Percentiles rank a stretch among this genome's conserved stretches.
These are phyloP conservation scores for Merodon equestris DNA, from an alignment of 2,888 invertebrate species.

Conservation along the genomic window DNA sequence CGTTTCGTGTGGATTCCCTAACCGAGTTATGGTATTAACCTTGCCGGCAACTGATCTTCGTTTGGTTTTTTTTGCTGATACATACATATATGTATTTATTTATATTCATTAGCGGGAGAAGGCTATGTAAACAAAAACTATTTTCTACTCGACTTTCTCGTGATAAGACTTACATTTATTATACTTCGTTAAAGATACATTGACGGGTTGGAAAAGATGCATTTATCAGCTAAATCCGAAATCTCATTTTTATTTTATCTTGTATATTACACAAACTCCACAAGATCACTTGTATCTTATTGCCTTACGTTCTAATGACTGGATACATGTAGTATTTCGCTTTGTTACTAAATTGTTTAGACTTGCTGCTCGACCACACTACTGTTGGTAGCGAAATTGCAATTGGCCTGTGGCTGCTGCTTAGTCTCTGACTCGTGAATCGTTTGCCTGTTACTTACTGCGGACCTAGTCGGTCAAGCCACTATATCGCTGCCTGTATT, in stretches of 20 bases:
- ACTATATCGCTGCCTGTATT: constrained; percentile 77
- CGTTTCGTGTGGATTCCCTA: no score
- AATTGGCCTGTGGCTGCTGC: constrained; percentile 24
- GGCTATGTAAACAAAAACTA: no score
- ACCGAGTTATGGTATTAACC: no score
- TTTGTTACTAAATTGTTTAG: constrained; percentile 8
- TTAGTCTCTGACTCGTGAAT: constrained; percentile 13
- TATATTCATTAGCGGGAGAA: no score
- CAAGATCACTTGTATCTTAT: background rate
- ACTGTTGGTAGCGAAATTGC: constrained; percentile 26
- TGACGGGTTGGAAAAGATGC: constrained; percentile 41
- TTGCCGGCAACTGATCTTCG: no score
- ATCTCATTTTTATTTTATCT: constrained; percentile 6
- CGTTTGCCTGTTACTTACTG: constrained; percentile 9
- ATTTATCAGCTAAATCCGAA: background rate
- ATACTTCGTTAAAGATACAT: constrained; percentile 44
- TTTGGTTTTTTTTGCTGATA: no score
- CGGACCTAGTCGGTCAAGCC: constrained; percentile 75
- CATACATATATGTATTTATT: no score
- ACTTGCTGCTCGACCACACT: constrained; percentile 35
- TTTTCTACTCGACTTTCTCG: no score
- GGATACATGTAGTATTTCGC: background rate
- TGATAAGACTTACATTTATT: constrained; percentile 54
- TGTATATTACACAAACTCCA: constrained; percentile 57
- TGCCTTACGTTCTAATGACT: constrained; percentile 13